Evolutionary conservation across 2,797 vertebrate genomes (phyloP).

Genomic region (Alosa sapidissima): DNA sequence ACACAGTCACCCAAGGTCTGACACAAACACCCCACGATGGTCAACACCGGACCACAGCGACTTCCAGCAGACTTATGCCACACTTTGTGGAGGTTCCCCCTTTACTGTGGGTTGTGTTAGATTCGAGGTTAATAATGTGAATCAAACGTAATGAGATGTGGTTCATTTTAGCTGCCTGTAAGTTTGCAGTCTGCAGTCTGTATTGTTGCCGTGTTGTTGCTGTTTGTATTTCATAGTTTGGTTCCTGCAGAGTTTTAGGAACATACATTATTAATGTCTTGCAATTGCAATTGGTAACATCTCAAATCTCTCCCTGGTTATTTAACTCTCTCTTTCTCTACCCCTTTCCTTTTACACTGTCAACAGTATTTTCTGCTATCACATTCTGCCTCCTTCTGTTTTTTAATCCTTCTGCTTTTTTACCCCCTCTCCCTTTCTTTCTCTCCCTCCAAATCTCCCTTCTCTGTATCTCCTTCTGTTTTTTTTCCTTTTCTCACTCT

Average conservation of each 20-base stretch:
- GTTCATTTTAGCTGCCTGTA: background rate
- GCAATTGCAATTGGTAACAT: background rate
- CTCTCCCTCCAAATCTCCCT: background rate
- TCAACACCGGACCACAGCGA: background rate
- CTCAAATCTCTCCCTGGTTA: background rate
- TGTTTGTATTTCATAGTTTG: background rate
- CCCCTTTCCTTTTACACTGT: background rate
- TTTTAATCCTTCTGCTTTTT: background rate
- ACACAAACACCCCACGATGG: no score
- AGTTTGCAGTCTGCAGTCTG: background rate
- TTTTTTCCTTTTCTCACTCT: background rate
- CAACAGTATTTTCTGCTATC: background rate
- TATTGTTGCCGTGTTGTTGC: background rate
- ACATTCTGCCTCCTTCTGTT: background rate
- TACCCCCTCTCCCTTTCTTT: background rate
- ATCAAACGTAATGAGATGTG: background rate
- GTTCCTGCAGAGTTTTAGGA: background rate
- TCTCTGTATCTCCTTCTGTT: background rate
- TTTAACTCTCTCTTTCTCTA: background rate
- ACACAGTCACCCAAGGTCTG: no score
- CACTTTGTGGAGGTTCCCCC: background rate
- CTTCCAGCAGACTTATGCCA: background rate
- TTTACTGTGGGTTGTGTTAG: background rate
- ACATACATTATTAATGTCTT: background rate
- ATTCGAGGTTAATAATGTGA: background rate